Evolutionary conservation across 2,888 invertebrate genomes (phyloP), one percentile per base, ranked within the genome.

Genomic region (Pyrrhia umbra): DNA sequence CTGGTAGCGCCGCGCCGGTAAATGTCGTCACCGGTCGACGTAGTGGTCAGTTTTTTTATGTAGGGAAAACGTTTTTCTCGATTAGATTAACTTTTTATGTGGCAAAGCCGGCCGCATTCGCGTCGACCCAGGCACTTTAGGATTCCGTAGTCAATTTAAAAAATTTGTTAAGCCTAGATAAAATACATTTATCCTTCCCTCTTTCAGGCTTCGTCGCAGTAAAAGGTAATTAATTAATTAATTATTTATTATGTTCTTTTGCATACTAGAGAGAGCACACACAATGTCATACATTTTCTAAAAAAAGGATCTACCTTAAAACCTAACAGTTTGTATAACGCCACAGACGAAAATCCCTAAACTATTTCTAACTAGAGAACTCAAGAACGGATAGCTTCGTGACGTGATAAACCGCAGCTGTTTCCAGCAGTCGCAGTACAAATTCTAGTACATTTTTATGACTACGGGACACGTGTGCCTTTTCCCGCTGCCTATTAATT

Each of bases 1-100:
- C 88, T 90, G 86, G 90, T 89, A 86, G 78, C 80, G 68, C 83
- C 80, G 84, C 84, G 86, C 71, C 82, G 82, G 84, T 83, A 81
- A 82, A 85, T 88, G 88, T 87, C 87, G 85, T 85, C 85, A 82
- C 75, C 76, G 69, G 74, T 63, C 45, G 68, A n/a, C n/a, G n/a
- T 52, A 66, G 75, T 74, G 80, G 74, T 73, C 73, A 77, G 68
- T 65, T 68, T 77, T 80, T 81, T 78, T 59, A 42, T 18, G 65
- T 50, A 27, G 51, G 64, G 63, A 34, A 76, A 79, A 71, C 46
- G 56, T 57, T 75, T 79, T 79, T 75, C 64, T 58, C 34, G 56
- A 69, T 77, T 64, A 74, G 61, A 57, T 67, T 72, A 67, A 57
- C 61, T 63, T 76, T 70, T 73, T 74, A 56, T 59, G 54, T 43